phyloP scores from a whole-genome alignment of 2,113 vertebrate species.

The Tragelaphus buxtoni region DNA sequence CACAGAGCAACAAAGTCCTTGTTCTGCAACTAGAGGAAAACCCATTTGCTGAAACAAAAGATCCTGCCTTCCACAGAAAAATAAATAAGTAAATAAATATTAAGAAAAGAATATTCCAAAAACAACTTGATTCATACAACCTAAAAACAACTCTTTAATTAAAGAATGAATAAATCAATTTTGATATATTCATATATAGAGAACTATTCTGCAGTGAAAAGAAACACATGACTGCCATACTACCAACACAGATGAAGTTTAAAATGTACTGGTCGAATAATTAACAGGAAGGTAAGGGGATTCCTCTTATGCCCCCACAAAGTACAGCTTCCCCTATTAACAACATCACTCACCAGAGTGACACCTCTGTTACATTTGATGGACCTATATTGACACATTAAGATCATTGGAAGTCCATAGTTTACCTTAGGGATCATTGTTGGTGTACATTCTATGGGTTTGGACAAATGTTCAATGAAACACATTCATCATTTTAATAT shows the following conservation, averaged over 20 bases:
- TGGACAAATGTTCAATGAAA: neutral
- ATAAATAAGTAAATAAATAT: neutral
- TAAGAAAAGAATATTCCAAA: neutral
- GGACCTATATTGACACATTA: neutral
- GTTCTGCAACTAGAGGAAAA: neutral
- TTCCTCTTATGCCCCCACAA: neutral
- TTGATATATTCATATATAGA: neutral
- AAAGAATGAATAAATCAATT: neutral
- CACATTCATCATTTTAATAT: neutral
- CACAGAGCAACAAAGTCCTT: rapidly evolving
- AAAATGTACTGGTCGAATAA: neutral
- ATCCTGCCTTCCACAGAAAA: neutral
- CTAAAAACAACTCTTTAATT: neutral
- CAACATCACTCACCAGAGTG: neutral
- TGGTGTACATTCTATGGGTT: neutral
- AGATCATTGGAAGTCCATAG: neutral
- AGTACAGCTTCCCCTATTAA: neutral
- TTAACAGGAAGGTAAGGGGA: neutral
- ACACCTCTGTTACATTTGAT: neutral
- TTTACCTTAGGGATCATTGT: neutral
- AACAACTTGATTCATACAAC: neutral
- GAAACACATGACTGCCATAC: neutral
- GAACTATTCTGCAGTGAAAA: neutral
- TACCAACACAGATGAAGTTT: neutral
- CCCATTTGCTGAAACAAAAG: neutral